Conservation (phyloP, 2,888 invertebrate species). For the Rotaria sp. region DNA sequence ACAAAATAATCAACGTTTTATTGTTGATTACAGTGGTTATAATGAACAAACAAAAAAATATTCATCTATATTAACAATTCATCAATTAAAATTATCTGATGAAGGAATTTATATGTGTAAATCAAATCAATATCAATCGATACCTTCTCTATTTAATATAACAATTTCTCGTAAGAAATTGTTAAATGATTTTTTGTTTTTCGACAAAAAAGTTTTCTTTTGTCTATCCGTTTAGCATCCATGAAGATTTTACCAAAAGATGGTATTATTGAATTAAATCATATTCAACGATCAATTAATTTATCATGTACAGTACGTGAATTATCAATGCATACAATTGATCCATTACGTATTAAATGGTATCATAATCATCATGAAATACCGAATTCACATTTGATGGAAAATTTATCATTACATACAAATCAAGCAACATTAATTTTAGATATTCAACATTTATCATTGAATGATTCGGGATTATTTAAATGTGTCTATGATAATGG, state of each 20-base stretch:
- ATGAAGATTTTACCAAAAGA: neutral
- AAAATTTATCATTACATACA: neutral
- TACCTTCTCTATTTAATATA: neutral
- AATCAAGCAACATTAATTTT: conserved; percentile 19
- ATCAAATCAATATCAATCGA: neutral
- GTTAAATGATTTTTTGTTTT: too few relatives aligned
- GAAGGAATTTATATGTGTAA: conserved; percentile 27
- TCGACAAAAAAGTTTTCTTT: neutral
- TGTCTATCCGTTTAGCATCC: neutral
- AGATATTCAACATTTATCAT: neutral
- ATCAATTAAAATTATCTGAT: neutral
- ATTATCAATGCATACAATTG: neutral
- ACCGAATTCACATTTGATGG: neutral
- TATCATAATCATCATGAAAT: conserved; percentile 16
- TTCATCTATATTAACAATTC: neutral
- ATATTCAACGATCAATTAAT: neutral
- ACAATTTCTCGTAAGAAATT: neutral
- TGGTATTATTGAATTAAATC: neutral
- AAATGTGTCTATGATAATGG: neutral
- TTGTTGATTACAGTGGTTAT: conserved; percentile 8
- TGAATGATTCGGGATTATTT: neutral
- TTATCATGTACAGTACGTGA: neutral
- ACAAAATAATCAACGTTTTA: neutral
- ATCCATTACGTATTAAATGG: neutral
- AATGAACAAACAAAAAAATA: neutral